phyloP scores from a whole-genome alignment of 1,140 invertebrate genomes.

The Lineus longissimus region DNA sequence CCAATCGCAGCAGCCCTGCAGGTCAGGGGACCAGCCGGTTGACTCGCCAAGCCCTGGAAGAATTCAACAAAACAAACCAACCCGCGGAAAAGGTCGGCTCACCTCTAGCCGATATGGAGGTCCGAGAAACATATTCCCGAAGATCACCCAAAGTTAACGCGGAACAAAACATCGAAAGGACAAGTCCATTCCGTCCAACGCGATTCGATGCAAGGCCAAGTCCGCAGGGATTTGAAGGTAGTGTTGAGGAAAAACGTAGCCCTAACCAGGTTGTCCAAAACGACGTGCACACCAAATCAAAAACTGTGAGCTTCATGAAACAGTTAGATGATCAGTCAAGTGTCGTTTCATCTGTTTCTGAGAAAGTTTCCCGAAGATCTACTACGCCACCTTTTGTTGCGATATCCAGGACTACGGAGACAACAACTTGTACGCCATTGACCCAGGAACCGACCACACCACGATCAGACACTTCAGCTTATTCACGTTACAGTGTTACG shows the following conservation, averaged over 20 bases:
- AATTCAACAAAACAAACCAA: slow-evolving; percentile 2
- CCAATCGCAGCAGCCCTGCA: neutral
- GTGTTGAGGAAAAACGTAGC: too few species aligned
- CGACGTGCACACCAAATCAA: neutral
- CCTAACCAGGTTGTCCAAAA: too few species aligned
- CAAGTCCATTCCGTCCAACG: neutral
- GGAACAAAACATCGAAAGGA: neutral
- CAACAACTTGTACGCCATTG: neutral
- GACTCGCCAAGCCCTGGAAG: slow-evolving; percentile 1
- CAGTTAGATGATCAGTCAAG: neutral
- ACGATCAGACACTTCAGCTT: neutral
- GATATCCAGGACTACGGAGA: neutral
- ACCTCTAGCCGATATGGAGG: neutral
- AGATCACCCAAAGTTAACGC: neutral
- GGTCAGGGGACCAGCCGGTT: neutral
- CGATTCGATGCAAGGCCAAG: neutral
- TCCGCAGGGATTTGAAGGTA: too few species aligned
- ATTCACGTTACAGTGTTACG: slow-evolving; percentile 33
- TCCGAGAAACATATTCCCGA: neutral
- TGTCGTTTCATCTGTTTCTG: neutral
- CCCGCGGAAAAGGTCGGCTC: neutral
- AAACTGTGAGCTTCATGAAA: neutral
- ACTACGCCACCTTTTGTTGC: neutral
- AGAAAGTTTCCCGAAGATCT: neutral
- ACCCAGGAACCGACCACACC: neutral